Conservation (phyloP, 2,797 vertebrate species). For the Anomalospiza imberbis region DNA sequence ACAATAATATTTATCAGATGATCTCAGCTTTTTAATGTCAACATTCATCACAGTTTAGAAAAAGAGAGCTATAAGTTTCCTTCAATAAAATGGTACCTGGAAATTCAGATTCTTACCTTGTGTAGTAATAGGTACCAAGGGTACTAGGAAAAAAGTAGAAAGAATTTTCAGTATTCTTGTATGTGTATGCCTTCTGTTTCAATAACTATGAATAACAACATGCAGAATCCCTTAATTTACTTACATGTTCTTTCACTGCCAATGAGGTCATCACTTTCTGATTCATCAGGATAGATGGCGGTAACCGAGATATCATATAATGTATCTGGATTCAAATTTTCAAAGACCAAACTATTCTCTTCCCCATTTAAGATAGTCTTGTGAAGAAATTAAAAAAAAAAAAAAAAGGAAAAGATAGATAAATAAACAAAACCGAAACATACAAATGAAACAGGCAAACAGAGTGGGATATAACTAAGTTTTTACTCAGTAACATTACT, state of each 20-base stretch:
- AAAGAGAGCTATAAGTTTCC: background rate
- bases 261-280: conserved; percentile 91
- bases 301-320: conserved; percentile 87
- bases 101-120: conserved; percentile 72
- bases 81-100: background rate
- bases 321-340: conserved; percentile 86
- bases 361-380: conserved; percentile 87
- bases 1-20: background rate
- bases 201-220: background rate
- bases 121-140: conserved; percentile 69
- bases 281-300: conserved; percentile 95
- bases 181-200: background rate
- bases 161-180: conserved; percentile 29
- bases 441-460: background rate
- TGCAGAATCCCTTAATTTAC: conserved; percentile 40
- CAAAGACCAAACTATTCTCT: conserved; percentile 80
- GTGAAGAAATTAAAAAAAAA: background rate
- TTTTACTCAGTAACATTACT: background rate
- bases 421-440: background rate
- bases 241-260: conserved; percentile 88
- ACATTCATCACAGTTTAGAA: background rate
- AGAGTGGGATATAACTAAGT: background rate
- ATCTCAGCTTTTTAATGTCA: conserved; percentile 6
- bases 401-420: background rate
- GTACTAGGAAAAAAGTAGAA: conserved; percentile 72